Evolutionary conservation across 1,140 invertebrate genomes (phyloP).

Genomic region (Hyles vespertilio): DNA sequence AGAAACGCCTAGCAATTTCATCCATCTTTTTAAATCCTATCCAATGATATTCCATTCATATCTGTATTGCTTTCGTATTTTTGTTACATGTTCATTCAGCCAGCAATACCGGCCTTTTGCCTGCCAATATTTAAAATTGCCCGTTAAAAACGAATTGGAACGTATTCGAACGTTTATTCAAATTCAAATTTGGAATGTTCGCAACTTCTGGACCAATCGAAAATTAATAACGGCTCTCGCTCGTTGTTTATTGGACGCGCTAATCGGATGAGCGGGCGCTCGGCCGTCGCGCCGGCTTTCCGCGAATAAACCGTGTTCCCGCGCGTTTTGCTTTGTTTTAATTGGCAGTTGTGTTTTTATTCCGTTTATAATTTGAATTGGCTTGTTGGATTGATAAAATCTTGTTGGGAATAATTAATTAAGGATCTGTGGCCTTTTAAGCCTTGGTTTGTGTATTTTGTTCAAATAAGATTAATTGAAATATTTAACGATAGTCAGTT

Average conservation of each 20-base stretch:
- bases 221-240: conserved; percentile 55
- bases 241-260: conserved; percentile 55
- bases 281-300: conserved; percentile 43
- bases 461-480: too few species aligned
- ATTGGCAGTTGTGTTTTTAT: conserved; percentile 20
- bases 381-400: conserved; percentile 2
- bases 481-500: too few species aligned
- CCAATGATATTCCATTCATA: too few species aligned
- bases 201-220: conserved; percentile 45
- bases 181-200: conserved; percentile 32
- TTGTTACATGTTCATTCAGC: too few species aligned
- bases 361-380: conserved; percentile 16
- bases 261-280: conserved; percentile 46
- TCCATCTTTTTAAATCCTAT: too few species aligned
- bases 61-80: too few species aligned
- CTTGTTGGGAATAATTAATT: too few species aligned
- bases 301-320: conserved; percentile 40
- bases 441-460: too few species aligned
- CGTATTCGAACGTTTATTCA: conserved; percentile 9
- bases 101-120: too few species aligned
- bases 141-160: conserved; percentile 4
- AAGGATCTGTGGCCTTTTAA: too few species aligned
- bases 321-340: conserved; percentile 23
- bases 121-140: too few species aligned
- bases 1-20: too few species aligned